These are phyloP conservation scores for Callionymus lyra DNA, from an alignment of 2,113 vertebrate species.

Conservation along the genomic window DNA sequence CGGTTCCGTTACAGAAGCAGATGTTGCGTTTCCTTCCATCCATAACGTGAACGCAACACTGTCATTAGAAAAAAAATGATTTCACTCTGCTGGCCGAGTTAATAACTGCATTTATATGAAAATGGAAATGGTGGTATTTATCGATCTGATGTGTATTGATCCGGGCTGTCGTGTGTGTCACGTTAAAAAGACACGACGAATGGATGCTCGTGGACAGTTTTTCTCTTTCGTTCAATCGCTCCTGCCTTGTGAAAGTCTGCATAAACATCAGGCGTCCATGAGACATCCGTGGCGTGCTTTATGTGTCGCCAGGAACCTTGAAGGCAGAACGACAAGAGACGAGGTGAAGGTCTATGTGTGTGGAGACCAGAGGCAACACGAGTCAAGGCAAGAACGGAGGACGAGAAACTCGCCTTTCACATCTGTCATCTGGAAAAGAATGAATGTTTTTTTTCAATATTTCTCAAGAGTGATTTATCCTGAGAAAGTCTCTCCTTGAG, in stretches of 20 bases:
- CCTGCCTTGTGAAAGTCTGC: constrained; percentile 1
- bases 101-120: background rate
- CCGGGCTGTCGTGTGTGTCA: constrained; percentile 2
- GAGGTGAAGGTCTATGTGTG: constrained; percentile 10
- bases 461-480: too few species aligned
- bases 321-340: constrained; percentile 9
- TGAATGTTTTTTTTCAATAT: too few species aligned
- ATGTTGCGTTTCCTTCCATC: too few species aligned
- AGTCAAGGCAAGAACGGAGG: constrained; percentile 4
- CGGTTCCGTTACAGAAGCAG: too few species aligned
- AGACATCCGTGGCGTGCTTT: constrained; percentile 8
- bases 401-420: background rate
- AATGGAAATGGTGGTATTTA: constrained; percentile 4
- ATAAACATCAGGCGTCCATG: constrained; percentile 2
- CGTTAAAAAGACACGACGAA: background rate
- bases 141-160: constrained; percentile 2
- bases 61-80: too few species aligned
- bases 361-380: background rate
- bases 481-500: too few species aligned
- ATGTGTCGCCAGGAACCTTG: constrained; percentile 21
- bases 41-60: too few species aligned
- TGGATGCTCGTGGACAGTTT: background rate
- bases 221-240: background rate
- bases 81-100: too few species aligned
- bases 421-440: background rate